Conservation (phyloP, 2,888 invertebrate species). For the Gymnocheta viridis region DNA sequence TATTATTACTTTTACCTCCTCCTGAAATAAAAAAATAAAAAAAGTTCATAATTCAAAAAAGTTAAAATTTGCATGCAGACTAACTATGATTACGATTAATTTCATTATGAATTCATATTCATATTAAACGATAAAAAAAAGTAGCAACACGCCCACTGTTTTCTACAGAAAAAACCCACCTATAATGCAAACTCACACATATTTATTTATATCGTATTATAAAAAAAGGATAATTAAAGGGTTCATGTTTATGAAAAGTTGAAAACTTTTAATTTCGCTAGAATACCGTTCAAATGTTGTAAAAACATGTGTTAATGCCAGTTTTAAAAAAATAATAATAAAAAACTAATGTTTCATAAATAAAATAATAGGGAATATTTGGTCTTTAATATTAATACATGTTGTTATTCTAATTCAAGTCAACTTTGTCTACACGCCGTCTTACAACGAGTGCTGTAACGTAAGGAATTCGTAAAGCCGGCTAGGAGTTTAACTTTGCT, state of each 20-base stretch:
- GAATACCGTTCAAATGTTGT: background rate
- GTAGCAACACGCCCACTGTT: slow-evolving; percentile 56
- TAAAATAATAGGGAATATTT: slow-evolving; percentile 13
- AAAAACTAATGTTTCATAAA: background rate
- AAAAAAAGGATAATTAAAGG: slow-evolving; percentile 65
- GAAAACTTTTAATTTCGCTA: slow-evolving; percentile 6
- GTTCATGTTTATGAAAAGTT: slow-evolving; percentile 52
- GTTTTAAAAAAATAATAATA: slow-evolving; percentile 13
- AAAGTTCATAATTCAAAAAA: slow-evolving; percentile 34
- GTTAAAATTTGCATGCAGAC: slow-evolving; percentile 61
- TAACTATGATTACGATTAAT: slow-evolving; percentile 76
- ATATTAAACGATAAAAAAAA: slow-evolving; percentile 70
- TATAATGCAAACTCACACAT: slow-evolving; percentile 34
- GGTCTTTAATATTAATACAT: slow-evolving; percentile 20
- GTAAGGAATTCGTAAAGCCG: background rate
- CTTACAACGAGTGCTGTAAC: background rate
- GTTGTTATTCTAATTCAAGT: background rate
- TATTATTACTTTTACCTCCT: background rate
- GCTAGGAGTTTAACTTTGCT: background rate
- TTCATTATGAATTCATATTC: slow-evolving; percentile 80
- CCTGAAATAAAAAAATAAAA: background rate
- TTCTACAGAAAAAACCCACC: slow-evolving; percentile 51
- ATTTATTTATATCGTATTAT: background rate
- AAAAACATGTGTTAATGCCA: slow-evolving; percentile 63
- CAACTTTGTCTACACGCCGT: background rate